Conservation (phyloP, 2,797 vertebrate species). For the Choloepus didactylus region DNA sequence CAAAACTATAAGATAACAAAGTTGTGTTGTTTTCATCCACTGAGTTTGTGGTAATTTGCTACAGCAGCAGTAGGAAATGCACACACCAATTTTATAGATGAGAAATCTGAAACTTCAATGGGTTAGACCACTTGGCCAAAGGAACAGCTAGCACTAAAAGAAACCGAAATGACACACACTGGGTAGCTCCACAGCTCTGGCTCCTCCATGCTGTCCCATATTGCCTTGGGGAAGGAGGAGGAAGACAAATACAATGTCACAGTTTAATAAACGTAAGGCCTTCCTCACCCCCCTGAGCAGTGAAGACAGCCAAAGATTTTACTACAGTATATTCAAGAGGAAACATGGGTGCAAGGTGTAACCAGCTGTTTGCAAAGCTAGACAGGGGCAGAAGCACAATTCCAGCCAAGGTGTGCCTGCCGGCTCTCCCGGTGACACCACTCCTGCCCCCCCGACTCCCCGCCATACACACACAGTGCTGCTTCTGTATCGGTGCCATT, state of each 20-base stretch:
- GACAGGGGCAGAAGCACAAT: background rate
- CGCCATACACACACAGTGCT: too few relatives aligned
- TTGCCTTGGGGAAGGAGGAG: background rate
- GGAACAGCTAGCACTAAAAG: background rate
- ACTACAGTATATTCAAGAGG: background rate
- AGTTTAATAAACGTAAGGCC: background rate
- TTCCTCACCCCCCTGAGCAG: background rate
- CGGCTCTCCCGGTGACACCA: background rate
- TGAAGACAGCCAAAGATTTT: background rate
- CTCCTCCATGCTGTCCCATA: background rate
- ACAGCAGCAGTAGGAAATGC: background rate
- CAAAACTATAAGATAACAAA: background rate
- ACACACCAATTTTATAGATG: background rate
- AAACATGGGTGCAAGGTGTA: too few relatives aligned
- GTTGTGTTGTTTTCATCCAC: background rate
- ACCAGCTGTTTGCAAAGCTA: background rate
- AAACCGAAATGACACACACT: background rate
- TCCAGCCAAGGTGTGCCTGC: accelerated
- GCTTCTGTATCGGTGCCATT: background rate
- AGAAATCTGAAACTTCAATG: background rate
- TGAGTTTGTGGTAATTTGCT: background rate
- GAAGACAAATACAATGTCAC: background rate
- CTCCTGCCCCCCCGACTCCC: background rate
- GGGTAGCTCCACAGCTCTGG: accelerated
- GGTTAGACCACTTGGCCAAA: too few relatives aligned